Base-by-base conservation (phyloP, 2,888 invertebrate genomes). In the Opisthograptis luteolata region DNA sequence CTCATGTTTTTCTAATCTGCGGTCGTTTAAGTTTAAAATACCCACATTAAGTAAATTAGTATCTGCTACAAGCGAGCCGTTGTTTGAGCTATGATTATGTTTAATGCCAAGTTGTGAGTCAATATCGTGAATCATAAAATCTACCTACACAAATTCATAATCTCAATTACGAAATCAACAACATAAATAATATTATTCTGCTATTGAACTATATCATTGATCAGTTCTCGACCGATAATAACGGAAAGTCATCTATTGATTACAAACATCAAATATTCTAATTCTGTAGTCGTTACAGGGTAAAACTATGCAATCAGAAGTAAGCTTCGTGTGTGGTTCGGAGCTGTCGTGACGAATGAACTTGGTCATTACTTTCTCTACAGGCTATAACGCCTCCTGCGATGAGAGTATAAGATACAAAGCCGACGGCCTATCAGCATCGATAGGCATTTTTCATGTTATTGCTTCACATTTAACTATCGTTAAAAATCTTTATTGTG, bases 301-400 rank as follows among this genome's bases (percentile, higher is more conserved):
- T 44, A 52, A 43, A 65, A 61, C 59, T 68, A 68, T 65, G 58
- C 69, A 68, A 76, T 75, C 72, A 70, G 64, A 62, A 68, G 69
- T 66, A 48, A 70, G 50, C 84, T 70, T 80, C 82, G 82, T 84
- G 82, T 83, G 87, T 73, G 85, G 82, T 72, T 68, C 66, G 66
- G 65, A 62, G 64, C 58, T 73, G 73, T 79, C 77, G 73, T 77
- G 76, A 79, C 74, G 75, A 81, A 82, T 84, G 76, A 64, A 76
- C 70, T 67, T 66, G 66, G 68, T 66, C 72, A 79, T 83, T 83
- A 81, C 79, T 85, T 84, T 84, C 81, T 75, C 75, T 66, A 64
- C 68, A 73, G 68, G 59, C 72, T 63, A 75, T 72, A 76, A 76
- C 78, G 81, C 80, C 81, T 84, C 72, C 74, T 73, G 70, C 57